Conservation (phyloP, 1,140 invertebrate genomes). For the Drosophila sechellia region DNA sequence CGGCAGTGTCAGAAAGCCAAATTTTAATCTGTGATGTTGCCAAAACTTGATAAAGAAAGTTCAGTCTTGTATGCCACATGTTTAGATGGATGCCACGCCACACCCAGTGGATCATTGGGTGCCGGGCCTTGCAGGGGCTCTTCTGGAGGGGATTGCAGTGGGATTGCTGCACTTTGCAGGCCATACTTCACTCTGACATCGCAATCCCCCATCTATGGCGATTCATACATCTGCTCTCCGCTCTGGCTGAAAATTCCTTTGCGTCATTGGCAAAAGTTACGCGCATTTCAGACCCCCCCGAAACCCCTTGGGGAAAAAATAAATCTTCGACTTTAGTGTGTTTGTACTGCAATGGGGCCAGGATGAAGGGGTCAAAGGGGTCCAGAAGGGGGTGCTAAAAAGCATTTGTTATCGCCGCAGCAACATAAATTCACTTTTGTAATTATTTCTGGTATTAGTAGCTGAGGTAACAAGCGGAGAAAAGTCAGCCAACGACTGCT, state of each 20-base stretch:
- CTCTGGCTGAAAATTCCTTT: conserved; percentile 54
- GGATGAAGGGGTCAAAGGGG: background rate
- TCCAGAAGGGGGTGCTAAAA: conserved; percentile 56
- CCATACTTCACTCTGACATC: conserved; percentile 61
- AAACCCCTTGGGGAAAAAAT: conserved; percentile 46
- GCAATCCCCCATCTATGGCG: conserved; percentile 32
- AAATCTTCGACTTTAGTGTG: conserved; percentile 67
- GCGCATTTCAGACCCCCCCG: conserved; percentile 45
- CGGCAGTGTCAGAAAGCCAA: conserved; percentile 75
- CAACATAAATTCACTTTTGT: conserved; percentile 82
- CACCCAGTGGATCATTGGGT: conserved; percentile 20
- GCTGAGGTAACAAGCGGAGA: conserved; percentile 68
- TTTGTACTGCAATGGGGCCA: conserved; percentile 9
- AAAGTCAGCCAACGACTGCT: conserved; percentile 64
- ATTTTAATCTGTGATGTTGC: conserved; percentile 81
- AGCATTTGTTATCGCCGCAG: conserved; percentile 78
- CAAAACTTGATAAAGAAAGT: conserved; percentile 80
- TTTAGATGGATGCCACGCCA: conserved; percentile 56
- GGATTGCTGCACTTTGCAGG: conserved; percentile 54
- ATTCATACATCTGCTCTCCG: conserved; percentile 28
- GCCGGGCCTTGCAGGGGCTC: background rate
- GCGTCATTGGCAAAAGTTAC: conserved; percentile 77
- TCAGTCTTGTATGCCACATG: conserved; percentile 64
- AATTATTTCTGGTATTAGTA: conserved; percentile 83
- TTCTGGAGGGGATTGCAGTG: background rate